phyloP scores from a whole-genome alignment of 2,888 invertebrate genomes.

The Ecliptopera silaceata region DNA sequence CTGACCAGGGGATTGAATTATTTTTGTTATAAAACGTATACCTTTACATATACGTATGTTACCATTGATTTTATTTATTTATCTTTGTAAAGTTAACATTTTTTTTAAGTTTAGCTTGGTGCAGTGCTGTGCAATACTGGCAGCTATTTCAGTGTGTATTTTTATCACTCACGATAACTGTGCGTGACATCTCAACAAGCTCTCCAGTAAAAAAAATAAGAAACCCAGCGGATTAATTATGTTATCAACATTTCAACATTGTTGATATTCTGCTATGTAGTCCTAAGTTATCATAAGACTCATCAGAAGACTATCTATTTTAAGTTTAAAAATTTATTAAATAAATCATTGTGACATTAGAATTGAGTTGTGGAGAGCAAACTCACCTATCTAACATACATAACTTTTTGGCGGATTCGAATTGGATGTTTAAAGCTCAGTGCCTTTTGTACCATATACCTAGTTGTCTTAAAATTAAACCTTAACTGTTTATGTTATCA shows the following conservation, averaged over 20 bases:
- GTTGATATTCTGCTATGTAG: constrained; percentile 17
- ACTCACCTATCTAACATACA: background rate
- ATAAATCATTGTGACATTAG: constrained; percentile 19
- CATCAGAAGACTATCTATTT: constrained; percentile 23
- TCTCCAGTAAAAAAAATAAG: constrained; percentile 1
- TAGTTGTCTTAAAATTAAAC: constrained; percentile 40
- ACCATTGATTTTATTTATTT: constrained; percentile 20
- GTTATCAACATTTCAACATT: background rate
- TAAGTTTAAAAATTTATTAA: constrained; percentile 23
- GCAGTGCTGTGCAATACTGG: constrained; percentile 8
- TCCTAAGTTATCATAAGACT: constrained; percentile 30
- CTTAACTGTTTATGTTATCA: constrained; percentile 37
- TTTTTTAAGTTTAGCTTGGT: background rate
- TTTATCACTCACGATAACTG: background rate
- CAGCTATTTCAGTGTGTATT: constrained; percentile 8
- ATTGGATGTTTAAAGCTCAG: constrained; percentile 40
- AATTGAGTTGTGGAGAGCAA: constrained; percentile 13
- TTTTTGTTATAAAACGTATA: constrained; percentile 17
- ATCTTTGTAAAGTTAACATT: constrained; percentile 1
- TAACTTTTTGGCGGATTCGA: constrained; percentile 12
- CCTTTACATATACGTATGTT: constrained; percentile 26
- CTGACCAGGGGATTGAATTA: background rate
- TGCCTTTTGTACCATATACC: constrained; percentile 51
- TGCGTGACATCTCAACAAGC: background rate
- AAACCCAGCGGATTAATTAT: background rate